Evolutionary conservation across 2,113 vertebrate species (phyloP), one percentile per base, ranked within the genome.

Genomic region (Colistium nudipinnis): DNA sequence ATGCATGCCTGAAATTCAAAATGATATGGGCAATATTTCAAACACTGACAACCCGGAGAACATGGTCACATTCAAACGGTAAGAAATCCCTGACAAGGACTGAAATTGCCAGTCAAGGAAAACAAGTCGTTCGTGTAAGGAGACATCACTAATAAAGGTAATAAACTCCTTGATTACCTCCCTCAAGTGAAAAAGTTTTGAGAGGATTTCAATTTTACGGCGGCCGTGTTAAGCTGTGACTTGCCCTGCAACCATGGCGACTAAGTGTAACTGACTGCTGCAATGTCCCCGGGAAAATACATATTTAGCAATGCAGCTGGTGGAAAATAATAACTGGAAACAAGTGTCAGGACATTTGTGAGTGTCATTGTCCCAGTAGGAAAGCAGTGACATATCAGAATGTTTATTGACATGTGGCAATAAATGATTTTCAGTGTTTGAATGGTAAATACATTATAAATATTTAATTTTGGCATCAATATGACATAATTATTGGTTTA

Each of bases 31-130:
- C 24, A 57, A 17, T 31, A 45, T 44, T 38, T 55, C 17, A 65
- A 64, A 56, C 62, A 63, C 27, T 31, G 39, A 57, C 7, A 54
- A 22, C 6, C 20, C 47, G n/a, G 19, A 39, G 7, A 63, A 33
- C 6, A 19, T 41, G 39, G 49, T 10, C 25, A 57, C 17, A 44
- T 4, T 43, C 4, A 66, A 25, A 45, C 31, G 51, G 13, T 14
- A 27, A 1, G 17, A 14, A 33, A 38, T 16, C 38, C n/a, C 20
- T 20, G 47, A 48, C n/a, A n/a, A 53, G 9, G 6, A 16, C 53
- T 63, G 14, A 24, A 28, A 44, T 7, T 1, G 33, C 19, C 27
- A 35, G 19, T 56, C 33, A 6, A 72, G 2, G 35, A 17, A 72
- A 11, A 16, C 24, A 47, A 38, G 13, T 30, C 41, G 19, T 65